A percentile compares a stretch with the other conserved stretches of the same genome.
These are phyloP conservation scores for Epinotia bilunana DNA, from an alignment of 2,888 invertebrate species.

Conservation along the genomic window DNA sequence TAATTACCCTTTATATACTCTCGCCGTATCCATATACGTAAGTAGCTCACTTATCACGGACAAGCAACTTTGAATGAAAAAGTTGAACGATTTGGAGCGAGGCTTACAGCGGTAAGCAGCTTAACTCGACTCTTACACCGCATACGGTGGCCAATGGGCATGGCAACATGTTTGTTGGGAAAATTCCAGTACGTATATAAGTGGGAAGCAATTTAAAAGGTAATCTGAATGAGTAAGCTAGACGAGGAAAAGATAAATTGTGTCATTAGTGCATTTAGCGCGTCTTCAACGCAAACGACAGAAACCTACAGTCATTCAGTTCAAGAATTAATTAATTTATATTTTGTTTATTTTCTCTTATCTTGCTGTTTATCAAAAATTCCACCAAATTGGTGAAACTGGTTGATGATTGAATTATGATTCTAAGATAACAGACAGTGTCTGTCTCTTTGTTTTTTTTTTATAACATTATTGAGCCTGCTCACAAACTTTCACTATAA, in stretches of 20 bases:
- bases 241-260: background rate
- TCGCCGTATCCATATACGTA: conserved; percentile 1
- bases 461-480: no score
- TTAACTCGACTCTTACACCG: conserved; percentile 26
- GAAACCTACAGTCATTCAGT: background rate
- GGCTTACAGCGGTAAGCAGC: conserved; percentile 39
- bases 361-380: no score
- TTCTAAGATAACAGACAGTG: no score
- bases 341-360: no score
- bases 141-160: conserved; percentile 12
- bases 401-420: no score
- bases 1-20: background rate
- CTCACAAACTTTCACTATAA: no score
- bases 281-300: no score
- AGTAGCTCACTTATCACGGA: conserved; percentile 22
- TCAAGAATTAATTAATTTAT: background rate
- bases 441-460: no score
- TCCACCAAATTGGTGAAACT: no score
- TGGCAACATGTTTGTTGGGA: conserved; percentile 6
- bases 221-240: background rate
- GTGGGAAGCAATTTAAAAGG: background rate
- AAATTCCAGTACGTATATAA: background rate
- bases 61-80: conserved; percentile 42
- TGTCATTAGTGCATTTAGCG: background rate
- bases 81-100: conserved; percentile 30